Evolutionary conservation across 2,888 invertebrate species (phyloP).

Genomic region (Xestoiulus laeticollis): DNA sequence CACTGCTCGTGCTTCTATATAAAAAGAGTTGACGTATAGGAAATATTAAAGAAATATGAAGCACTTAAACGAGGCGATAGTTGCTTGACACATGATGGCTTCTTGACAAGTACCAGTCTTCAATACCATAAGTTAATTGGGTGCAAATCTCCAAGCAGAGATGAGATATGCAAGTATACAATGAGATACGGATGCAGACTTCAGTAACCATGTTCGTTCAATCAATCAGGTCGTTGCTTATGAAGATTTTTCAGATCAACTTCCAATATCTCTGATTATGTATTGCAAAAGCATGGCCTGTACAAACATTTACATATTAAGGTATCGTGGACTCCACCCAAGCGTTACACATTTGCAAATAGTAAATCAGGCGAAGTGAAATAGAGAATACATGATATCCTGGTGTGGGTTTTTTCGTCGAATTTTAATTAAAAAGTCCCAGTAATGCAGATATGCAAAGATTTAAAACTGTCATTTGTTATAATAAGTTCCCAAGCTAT

Average conservation of each 20-base stretch:
- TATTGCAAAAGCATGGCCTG: not conserved
- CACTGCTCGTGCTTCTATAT: not conserved
- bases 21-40: not conserved
- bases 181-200: not conserved
- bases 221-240: not conserved
- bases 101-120: slow-evolving; percentile 21
- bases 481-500: too few relatives aligned
- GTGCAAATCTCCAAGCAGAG: not conserved
- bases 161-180: not conserved
- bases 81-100: not conserved
- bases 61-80: slow-evolving; percentile 1
- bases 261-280: not conserved
- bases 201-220: not conserved
- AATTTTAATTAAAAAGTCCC: too few relatives aligned
- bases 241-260: not conserved
- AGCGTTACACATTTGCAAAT: not conserved
- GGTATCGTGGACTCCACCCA: not conserved
- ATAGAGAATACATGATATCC: not conserved
- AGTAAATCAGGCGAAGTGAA: not conserved
- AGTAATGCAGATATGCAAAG: too few relatives aligned
- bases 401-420: not conserved
- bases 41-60: not conserved
- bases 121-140: not conserved
- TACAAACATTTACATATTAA: not conserved
- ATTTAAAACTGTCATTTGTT: too few relatives aligned